These are phyloP conservation scores for Sebastes vulpes DNA, from an alignment of 2,797 vertebrate genomes.

Conservation along the genomic window DNA sequence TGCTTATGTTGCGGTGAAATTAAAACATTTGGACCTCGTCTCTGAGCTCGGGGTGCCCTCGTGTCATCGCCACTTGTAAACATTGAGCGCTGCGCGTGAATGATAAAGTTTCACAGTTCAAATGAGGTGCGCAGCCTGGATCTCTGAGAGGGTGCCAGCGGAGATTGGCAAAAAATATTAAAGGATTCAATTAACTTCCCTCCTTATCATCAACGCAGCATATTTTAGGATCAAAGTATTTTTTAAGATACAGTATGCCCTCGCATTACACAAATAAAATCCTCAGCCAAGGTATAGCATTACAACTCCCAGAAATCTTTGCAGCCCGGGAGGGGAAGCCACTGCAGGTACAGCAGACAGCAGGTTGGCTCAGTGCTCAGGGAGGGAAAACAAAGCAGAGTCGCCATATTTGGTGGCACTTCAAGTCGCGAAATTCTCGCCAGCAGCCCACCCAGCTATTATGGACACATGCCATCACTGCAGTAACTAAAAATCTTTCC, in stretches of 20 bases:
- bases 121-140: constrained; percentile 49
- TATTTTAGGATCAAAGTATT: constrained; percentile 64
- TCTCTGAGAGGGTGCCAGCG: constrained; percentile 52
- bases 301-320: constrained; percentile 9
- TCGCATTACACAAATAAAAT: constrained; percentile 42
- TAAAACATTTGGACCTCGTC: constrained; percentile 57
- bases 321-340: not conserved
- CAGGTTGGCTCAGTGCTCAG: constrained; percentile 45
- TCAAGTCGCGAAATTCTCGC: constrained; percentile 56
- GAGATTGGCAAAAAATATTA: constrained; percentile 63
- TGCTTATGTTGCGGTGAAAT: constrained; percentile 57
- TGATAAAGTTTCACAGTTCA: constrained; percentile 66
- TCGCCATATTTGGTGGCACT: constrained; percentile 44
- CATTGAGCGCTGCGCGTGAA: constrained; percentile 52
- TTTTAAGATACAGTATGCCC: constrained; percentile 29
- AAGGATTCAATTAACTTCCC: constrained; percentile 63
- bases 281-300: constrained; percentile 16
- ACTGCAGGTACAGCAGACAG: constrained; percentile 40
- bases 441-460: constrained; percentile 54
- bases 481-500: constrained; percentile 52
- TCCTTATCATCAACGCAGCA: constrained; percentile 65
- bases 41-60: constrained; percentile 52
- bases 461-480: constrained; percentile 55
- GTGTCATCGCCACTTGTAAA: constrained; percentile 64
- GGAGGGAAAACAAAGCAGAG: constrained; percentile 37